phyloP scores from a whole-genome alignment of 92 coral and sea anemone genomes.

The Phenganax stokvisi region DNA sequence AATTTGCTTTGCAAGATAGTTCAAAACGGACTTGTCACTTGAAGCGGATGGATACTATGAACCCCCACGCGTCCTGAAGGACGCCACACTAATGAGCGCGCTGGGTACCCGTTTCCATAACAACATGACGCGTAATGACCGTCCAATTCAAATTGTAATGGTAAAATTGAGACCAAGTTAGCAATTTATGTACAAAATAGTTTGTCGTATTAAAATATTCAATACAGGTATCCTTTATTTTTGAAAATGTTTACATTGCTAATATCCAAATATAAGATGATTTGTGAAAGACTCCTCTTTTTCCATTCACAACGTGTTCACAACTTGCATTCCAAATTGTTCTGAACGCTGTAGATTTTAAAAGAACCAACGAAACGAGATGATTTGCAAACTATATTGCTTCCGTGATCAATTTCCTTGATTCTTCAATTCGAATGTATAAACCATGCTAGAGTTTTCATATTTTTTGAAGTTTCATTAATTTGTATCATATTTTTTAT shows the following conservation, averaged over 20 bases:
- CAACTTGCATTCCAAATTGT: conserved; percentile 24
- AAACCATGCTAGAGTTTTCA: not conserved
- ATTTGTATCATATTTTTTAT: not conserved
- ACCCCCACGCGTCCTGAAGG: conserved; percentile 52
- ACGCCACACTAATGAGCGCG: conserved; percentile 89
- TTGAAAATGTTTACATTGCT: conserved; percentile 1
- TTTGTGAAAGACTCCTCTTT: not conserved
- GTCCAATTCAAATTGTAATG: conserved; percentile 37
- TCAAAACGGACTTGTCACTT: conserved; percentile 20
- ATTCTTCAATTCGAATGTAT: too few relatives aligned
- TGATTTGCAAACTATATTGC: not conserved
- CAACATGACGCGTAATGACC: conserved; percentile 58
- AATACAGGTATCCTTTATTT: not conserved
- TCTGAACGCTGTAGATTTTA: conserved; percentile 20
- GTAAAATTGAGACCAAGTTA: not conserved
- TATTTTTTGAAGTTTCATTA: not conserved
- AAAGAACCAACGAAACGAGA: not conserved
- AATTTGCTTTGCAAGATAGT: conserved; percentile 13
- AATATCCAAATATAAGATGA: not conserved
- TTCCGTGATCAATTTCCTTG: too few relatives aligned
- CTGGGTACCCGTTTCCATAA: conserved; percentile 59
- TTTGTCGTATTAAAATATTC: not conserved
- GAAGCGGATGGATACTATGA: conserved; percentile 11
- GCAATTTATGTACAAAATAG: conserved; percentile 33
- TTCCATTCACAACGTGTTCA: not conserved